Evolutionary conservation across 2,888 invertebrate species (phyloP).

Genomic region (Amitus sp.): DNA sequence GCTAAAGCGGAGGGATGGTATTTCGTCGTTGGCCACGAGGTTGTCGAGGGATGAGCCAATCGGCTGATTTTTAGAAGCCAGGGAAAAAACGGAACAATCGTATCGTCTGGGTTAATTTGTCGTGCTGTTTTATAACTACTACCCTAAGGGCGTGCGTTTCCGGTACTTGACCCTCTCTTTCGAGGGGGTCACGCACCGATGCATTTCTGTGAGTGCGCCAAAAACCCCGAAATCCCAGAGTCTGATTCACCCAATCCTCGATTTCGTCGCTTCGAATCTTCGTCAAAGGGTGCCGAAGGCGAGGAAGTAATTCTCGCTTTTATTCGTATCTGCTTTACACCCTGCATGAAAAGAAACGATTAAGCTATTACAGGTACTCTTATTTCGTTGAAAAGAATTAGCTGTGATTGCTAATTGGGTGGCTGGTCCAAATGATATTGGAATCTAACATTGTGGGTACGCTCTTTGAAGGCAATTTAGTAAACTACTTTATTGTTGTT

Average conservation of each 20-base stretch:
- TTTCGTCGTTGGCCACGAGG: conserved; percentile 45
- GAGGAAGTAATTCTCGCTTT: too few species aligned
- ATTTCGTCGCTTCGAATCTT: conserved; percentile 41
- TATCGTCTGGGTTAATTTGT: conserved; percentile 54
- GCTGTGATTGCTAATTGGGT: too few species aligned
- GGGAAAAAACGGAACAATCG: conserved; percentile 43
- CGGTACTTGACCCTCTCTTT: conserved; percentile 58
- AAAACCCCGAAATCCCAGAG: conserved; percentile 47
- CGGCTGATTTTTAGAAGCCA: conserved; percentile 40
- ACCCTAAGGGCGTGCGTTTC: conserved; percentile 50
- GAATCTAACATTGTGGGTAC: too few species aligned
- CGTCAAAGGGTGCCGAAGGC: conserved; percentile 12
- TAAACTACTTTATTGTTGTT: too few species aligned
- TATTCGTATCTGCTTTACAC: too few species aligned
- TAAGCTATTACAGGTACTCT: too few species aligned
- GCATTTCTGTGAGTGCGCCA: conserved; percentile 41
- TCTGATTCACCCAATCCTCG: conserved; percentile 47
- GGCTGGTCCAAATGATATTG: too few species aligned
- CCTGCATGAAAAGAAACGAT: too few species aligned
- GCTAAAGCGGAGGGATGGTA: conserved; percentile 45
- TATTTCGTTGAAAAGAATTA: too few species aligned
- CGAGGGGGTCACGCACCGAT: conserved; percentile 53
- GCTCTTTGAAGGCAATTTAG: too few species aligned
- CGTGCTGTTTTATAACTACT: conserved; percentile 39
- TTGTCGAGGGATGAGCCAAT: conserved; percentile 36